Conservation (phyloP, 2,113 vertebrate species). For the Ceyx melanurus region DNA sequence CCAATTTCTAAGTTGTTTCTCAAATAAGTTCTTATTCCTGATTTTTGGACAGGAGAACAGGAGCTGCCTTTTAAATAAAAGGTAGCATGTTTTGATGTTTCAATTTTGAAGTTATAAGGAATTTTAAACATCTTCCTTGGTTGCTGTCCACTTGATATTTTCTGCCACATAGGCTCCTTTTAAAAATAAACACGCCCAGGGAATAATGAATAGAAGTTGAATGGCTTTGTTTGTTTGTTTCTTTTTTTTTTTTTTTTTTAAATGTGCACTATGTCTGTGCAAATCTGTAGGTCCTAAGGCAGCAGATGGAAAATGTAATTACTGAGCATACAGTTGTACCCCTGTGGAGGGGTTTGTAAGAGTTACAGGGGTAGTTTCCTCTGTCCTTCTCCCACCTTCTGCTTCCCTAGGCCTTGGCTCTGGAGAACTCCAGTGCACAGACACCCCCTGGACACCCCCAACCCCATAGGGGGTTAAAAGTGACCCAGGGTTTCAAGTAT, state of each 20-base stretch:
- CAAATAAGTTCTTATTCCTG: not conserved
- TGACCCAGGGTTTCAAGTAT: not conserved
- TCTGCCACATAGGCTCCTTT: not conserved
- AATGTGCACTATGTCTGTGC: not conserved
- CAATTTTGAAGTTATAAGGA: not conserved
- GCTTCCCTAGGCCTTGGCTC: not conserved
- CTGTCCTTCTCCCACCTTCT: not conserved
- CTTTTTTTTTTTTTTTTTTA: not conserved
- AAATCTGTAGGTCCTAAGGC: not conserved
- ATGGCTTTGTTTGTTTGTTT: not conserved
- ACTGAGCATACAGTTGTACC: no score
- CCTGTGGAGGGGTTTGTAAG: not conserved
- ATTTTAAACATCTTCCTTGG: not conserved
- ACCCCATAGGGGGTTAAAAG: accelerated
- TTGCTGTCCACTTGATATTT: not conserved
- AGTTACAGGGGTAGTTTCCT: not conserved
- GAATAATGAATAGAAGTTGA: not conserved
- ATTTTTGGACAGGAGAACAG: not conserved
- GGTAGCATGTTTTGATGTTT: not conserved
- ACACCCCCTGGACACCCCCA: not conserved
- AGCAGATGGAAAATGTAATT: not conserved
- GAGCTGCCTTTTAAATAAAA: not conserved
- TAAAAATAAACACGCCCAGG: not conserved
- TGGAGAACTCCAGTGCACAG: not conserved
- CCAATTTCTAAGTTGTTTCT: not conserved